Conservation (phyloP, 2,113 vertebrate species). For the Corythornis vintsioides region DNA sequence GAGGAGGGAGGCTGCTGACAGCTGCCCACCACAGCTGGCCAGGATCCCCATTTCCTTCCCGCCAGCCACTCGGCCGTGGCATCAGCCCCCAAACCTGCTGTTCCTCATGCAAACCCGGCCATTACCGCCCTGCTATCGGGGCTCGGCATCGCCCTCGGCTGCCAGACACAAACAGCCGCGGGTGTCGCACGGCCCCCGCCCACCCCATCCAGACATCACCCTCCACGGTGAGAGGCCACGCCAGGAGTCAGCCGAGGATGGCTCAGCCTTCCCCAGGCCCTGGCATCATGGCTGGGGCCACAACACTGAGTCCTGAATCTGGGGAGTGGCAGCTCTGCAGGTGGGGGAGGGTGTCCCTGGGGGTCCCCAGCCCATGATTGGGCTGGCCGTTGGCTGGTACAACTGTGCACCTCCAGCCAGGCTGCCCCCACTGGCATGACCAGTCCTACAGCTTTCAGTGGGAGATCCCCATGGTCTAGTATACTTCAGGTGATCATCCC, state of each 20-base stretch:
- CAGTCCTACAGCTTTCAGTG: fast-evolving
- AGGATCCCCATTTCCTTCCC: neutral
- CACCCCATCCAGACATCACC: neutral
- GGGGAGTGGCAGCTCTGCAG: fast-evolving
- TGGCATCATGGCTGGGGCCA: fast-evolving
- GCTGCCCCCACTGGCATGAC: fast-evolving
- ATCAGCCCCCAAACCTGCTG: neutral
- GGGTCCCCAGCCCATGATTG: neutral
- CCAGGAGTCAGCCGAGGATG: fast-evolving
- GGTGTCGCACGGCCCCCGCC: neutral
- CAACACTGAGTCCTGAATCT: fast-evolving
- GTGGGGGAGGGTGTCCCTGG: fast-evolving
- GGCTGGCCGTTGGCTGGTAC: neutral
- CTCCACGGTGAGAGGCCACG: fast-evolving
- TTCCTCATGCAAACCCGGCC: neutral
- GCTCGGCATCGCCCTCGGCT: neutral
- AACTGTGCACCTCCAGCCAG: neutral
- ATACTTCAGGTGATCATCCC: fast-evolving
- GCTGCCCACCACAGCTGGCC: neutral
- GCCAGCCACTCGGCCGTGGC: neutral
- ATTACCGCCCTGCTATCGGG: neutral
- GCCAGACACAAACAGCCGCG: neutral
- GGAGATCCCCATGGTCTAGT: fast-evolving
- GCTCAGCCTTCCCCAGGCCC: neutral
- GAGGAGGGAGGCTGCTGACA: neutral